Base-by-base conservation (phyloP, 2,113 vertebrate species). In the Hypocryptadius cinnamomeus region DNA sequence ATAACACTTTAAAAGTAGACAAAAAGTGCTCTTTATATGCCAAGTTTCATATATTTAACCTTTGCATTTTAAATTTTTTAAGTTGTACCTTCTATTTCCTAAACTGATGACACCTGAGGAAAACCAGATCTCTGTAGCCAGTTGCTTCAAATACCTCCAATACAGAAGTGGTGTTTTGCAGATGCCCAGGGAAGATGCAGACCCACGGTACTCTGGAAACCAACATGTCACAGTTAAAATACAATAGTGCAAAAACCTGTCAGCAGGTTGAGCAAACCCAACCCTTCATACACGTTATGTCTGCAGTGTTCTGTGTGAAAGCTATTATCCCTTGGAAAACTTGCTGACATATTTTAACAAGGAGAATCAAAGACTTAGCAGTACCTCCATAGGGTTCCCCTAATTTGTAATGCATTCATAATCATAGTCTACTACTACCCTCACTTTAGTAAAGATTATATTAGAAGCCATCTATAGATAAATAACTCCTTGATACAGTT, bases 191-290 rank as follows among this genome's bases (percentile, higher is more conserved):
- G 44, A 76, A 76, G 44, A 33, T 51, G 18, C 40, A 47, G 53
- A 57, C 13, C 18, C 9, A 27, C 0, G 0, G 17, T 53, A 13
- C 33, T 61, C 50, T 74, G 42, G 42, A 22, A 66, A 37, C 47
- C 25, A 47, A 1, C 35, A 13, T 23, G 37, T 31, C 7, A 22
- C 28, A 21, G 7, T 20, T n/a, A 13, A 66, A 69, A 37, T 14
- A 69, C 16, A 48, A 0, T 1, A 50, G 17, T 23, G 31, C 22
- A 65, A 65, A 61, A 64, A 18, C 13, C 19, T 10, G 1, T 50
- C n/a, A 23, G 37, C 53, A 68, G 37, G 47, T 42, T 74, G 22
- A 76, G 70, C 42, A 85, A 76, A 45, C 18, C 13, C 23, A 53
- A 30, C 15, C 12, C 19, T 82, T 81, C 5, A 4, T 73, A 21